A percentile compares a stretch with the other conserved stretches of the same genome.
Evolutionary conservation across 2,888 invertebrate genomes (phyloP).

Genomic region (Noctua pronuba): DNA sequence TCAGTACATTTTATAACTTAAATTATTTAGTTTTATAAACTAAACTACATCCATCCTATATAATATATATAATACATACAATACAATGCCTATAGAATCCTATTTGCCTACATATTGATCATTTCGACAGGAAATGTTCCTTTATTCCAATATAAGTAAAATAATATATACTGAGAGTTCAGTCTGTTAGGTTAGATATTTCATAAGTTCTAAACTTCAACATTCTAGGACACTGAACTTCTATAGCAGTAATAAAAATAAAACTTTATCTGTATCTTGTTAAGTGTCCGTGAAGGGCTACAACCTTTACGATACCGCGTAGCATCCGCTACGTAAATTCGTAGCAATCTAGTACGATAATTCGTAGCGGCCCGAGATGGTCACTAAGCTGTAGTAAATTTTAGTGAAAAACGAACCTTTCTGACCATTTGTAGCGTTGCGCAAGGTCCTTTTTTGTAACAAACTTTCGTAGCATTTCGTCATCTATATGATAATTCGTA

Average conservation of each 20-base stretch:
- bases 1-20: too few relatives aligned
- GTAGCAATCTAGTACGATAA: constrained; percentile 13
- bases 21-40: too few relatives aligned
- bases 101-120: too few relatives aligned
- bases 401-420: background rate
- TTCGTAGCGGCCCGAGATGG: constrained; percentile 30
- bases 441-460: too few relatives aligned
- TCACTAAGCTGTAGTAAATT: background rate
- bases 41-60: too few relatives aligned
- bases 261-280: background rate
- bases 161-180: too few relatives aligned
- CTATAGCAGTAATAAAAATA: background rate
- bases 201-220: background rate
- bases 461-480: background rate
- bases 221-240: background rate
- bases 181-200: too few relatives aligned
- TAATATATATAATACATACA: too few relatives aligned
- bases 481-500: background rate
- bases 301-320: constrained; percentile 4
- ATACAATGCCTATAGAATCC: too few relatives aligned
- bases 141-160: too few relatives aligned
- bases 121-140: too few relatives aligned
- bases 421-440: background rate
- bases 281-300: background rate
- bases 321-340: constrained; percentile 14